Evolutionary conservation across 2,888 invertebrate genomes (phyloP).

Genomic region (Zhuqinia jingwanae): DNA sequence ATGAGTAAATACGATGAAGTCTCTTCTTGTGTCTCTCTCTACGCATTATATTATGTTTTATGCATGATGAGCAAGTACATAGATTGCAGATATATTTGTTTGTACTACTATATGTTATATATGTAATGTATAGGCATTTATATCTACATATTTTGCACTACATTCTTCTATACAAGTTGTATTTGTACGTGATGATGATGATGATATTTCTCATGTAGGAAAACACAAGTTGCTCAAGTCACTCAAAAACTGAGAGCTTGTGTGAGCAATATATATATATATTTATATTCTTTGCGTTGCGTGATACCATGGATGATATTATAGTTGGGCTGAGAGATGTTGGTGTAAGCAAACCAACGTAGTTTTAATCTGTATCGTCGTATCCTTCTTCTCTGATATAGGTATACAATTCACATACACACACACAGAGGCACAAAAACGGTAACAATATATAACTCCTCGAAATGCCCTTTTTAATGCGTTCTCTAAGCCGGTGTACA

Average conservation of each 20-base stretch:
- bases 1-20: too few relatives aligned
- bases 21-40: conserved; percentile 1
- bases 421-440: too few relatives aligned
- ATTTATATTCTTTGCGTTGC: conserved; percentile 49
- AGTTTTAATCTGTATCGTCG: background rate
- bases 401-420: background rate
- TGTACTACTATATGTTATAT: too few relatives aligned
- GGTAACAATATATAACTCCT: conserved; percentile 29
- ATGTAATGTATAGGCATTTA: too few relatives aligned
- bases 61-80: too few relatives aligned
- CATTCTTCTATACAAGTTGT: too few relatives aligned
- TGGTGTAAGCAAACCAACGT: conserved; percentile 10
- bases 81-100: too few relatives aligned
- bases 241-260: conserved; percentile 50
- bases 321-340: conserved; percentile 16
- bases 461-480: conserved; percentile 42
- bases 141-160: too few relatives aligned
- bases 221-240: conserved; percentile 51
- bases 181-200: conserved; percentile 11
- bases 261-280: too few relatives aligned
- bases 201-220: conserved; percentile 29
- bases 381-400: background rate
- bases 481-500: conserved; percentile 20
- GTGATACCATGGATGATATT: conserved; percentile 43
- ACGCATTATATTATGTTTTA: background rate